Evolutionary conservation across 1,140 invertebrate genomes (phyloP), one percentile per base, ranked within the genome.

Genomic region (Asbolus verrucosus): DNA sequence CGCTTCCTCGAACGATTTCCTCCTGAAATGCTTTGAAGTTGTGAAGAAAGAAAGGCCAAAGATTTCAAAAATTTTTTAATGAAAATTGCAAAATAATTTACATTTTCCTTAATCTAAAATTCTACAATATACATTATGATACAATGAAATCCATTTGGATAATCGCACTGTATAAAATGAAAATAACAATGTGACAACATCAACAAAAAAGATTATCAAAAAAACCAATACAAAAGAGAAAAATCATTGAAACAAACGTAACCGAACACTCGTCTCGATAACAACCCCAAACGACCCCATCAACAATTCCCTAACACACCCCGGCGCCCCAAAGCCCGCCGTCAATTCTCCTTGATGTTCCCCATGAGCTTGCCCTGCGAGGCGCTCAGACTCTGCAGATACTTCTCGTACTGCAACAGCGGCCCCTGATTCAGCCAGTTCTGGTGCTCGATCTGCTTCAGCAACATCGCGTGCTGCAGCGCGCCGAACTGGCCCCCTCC

Each of bases 341-440:
- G 74, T 80, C 75, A 79, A 71, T 79, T 79, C 33, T 78, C 74
- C 65, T 77, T 79, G 9, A 73, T 69, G 31, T 77, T 73, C 54
- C 46, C 67, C 38, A 76, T 69, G 1, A 79, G 19, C 13, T 72
- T 70, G n/a, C 54, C 70, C 9, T 69, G 61, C 13, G 66, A 14
- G 5, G 59, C 65, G 36, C 67, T 76, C 62, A 81, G 62, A 69
- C 72, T 79, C 61, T 80, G 76, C 61, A 81, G 66, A 61, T 80
- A 81, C 65, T 79, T 81, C 65, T 81, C 80, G 67, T 78, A 81
- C 65, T 81, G 80, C 43, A 77, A 24, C 21, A 78, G 21, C 3
- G 76, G 73, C 30, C 67, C 71, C 24, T 76, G 76, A 50, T 74
- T 78, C 61, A 77, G 61, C 78, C 77, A 78, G 31, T 75, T 80